phyloP scores from a whole-genome alignment of 2,113 vertebrate species.

The Coturnix japonica region DNA sequence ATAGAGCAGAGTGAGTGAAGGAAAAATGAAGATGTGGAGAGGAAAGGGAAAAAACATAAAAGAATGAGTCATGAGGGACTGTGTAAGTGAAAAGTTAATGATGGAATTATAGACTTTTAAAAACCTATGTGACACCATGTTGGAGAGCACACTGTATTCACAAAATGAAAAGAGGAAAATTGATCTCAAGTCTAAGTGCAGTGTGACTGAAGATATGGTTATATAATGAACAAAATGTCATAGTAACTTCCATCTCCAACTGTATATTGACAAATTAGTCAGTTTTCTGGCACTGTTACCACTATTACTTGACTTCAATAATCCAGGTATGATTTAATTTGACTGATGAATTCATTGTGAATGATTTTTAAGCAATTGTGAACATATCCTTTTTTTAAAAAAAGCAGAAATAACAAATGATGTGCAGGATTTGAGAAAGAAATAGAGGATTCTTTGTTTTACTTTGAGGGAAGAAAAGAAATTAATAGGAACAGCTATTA shows the following conservation, averaged over 20 bases:
- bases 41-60: background rate
- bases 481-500: background rate
- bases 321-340: background rate
- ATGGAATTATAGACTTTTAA: background rate
- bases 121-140: background rate
- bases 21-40: background rate
- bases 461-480: background rate
- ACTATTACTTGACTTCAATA: background rate
- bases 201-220: background rate
- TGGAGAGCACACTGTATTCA: background rate
- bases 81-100: conserved; percentile 9
- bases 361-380: background rate
- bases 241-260: background rate
- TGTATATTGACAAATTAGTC: background rate
- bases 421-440: background rate
- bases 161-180: background rate
- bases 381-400: background rate
- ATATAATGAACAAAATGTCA: background rate
- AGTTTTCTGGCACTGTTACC: background rate
- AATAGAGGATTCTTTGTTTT: background rate
- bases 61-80: background rate
- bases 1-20: background rate
- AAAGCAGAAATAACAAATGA: background rate
- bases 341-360: background rate
- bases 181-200: background rate